Evolutionary conservation across 2,888 invertebrate species (phyloP).

Genomic region (Oscheius onirici): DNA sequence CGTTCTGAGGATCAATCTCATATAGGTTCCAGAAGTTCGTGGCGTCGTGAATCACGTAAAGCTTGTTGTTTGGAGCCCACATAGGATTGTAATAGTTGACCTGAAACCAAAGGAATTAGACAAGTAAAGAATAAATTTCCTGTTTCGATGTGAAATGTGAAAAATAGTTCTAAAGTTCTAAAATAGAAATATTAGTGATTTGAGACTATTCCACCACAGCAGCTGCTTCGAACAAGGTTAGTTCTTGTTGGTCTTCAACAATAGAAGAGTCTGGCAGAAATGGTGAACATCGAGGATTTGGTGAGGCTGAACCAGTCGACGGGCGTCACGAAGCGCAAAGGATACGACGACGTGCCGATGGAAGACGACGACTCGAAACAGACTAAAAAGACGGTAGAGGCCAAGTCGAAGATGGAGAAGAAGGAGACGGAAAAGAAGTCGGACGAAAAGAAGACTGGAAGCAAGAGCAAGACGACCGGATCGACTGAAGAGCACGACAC

Average conservation of each 20-base stretch:
- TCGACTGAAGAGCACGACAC: too few species aligned
- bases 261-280: too few species aligned
- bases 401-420: neutral
- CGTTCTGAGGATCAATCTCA: slow-evolving; percentile 54
- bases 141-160: neutral
- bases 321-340: neutral
- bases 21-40: slow-evolving; percentile 74
- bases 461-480: neutral
- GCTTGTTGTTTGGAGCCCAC: slow-evolving; percentile 71
- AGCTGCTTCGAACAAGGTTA: neutral
- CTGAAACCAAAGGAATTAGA: slow-evolving; percentile 8
- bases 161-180: neutral
- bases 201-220: too few species aligned
- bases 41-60: slow-evolving; percentile 72
- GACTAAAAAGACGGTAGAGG: neutral
- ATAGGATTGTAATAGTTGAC: slow-evolving; percentile 71
- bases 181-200: too few species aligned
- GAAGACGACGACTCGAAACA: neutral
- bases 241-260: too few species aligned
- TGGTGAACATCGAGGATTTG: slow-evolving; percentile 17
- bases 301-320: neutral
- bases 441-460: neutral
- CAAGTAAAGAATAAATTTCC: neutral
- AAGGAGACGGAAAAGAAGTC: neutral
- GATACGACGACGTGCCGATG: slow-evolving; percentile 13